These are phyloP conservation scores for Sepiola atlantica DNA, from an alignment of 2,888 invertebrate genomes.

Conservation along the genomic window DNA sequence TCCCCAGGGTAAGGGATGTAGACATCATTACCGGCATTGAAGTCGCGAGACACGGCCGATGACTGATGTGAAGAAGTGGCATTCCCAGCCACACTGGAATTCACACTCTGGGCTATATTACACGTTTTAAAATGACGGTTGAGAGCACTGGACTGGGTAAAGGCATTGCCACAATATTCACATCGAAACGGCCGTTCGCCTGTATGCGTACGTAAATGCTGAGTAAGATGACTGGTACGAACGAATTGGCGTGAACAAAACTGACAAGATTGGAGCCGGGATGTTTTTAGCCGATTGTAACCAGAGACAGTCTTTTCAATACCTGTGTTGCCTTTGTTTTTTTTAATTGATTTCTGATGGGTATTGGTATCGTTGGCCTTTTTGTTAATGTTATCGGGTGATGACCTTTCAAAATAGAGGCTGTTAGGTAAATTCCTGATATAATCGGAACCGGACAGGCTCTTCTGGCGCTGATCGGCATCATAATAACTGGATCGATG, in stretches of 20 bases:
- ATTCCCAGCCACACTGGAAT: constrained; percentile 23
- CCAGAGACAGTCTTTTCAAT: not conserved
- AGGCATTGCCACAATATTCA: constrained; percentile 41
- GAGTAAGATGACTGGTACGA: constrained; percentile 22
- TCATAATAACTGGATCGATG: not conserved
- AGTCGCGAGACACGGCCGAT: not conserved
- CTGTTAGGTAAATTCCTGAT: not conserved
- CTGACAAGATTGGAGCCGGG: not conserved
- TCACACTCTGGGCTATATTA: constrained; percentile 36
- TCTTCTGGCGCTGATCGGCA: not conserved
- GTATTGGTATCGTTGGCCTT: not conserved
- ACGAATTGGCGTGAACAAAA: constrained; percentile 36
- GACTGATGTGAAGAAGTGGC: not conserved
- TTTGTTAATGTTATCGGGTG: not conserved
- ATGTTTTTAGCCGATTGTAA: not conserved
- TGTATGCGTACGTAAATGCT: constrained; percentile 42
- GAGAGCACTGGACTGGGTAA: constrained; percentile 38
- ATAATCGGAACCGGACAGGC: not conserved
- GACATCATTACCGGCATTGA: not conserved
- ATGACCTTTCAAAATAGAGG: not conserved
- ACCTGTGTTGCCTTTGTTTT: not conserved
- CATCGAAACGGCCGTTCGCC: constrained; percentile 35
- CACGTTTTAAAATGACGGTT: constrained; percentile 39
- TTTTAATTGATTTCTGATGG: not conserved
- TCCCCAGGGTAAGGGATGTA: not conserved